phyloP scores from a whole-genome alignment of 2,797 vertebrate species.

The Fringilla coelebs region DNA sequence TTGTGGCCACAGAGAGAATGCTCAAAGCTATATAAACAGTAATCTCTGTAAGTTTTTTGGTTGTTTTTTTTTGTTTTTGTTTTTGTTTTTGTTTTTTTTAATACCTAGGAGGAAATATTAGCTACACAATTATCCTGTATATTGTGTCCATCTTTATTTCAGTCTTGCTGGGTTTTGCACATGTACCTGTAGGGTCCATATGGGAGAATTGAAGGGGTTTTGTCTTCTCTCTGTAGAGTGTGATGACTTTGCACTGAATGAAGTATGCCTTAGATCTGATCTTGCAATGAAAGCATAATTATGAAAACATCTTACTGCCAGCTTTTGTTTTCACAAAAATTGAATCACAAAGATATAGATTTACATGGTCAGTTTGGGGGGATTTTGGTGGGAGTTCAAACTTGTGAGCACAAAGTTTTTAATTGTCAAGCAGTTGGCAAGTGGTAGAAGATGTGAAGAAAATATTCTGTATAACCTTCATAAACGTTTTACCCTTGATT shows the following conservation, averaged over 20 bases:
- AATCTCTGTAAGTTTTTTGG: neutral
- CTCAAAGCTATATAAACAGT: neutral
- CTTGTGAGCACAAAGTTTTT: neutral
- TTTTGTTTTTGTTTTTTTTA: too few relatives aligned
- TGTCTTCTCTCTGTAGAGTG: neutral
- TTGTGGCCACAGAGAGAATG: neutral
- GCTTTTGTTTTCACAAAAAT: neutral
- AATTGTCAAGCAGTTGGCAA: neutral
- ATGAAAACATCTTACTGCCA: neutral
- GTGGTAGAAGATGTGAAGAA: neutral
- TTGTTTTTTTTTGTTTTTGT: too few relatives aligned
- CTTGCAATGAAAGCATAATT: neutral
- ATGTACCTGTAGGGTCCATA: neutral
- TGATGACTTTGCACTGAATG: constrained; percentile 25
- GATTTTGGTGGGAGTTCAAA: neutral
- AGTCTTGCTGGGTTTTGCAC: constrained; percentile 57
- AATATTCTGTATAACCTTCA: neutral
- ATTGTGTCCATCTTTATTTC: constrained; percentile 52
- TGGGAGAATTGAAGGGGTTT: neutral
- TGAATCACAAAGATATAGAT: neutral
- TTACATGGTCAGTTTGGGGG: rapidly evolving
- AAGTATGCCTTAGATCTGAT: constrained; percentile 5
- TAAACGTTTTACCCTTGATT: neutral
- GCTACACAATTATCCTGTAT: neutral
- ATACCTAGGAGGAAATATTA: neutral